These are phyloP conservation scores for Nesometra sesokonis DNA, from an alignment of 35 echinoderm and acorn worm species.

Conservation along the genomic window DNA sequence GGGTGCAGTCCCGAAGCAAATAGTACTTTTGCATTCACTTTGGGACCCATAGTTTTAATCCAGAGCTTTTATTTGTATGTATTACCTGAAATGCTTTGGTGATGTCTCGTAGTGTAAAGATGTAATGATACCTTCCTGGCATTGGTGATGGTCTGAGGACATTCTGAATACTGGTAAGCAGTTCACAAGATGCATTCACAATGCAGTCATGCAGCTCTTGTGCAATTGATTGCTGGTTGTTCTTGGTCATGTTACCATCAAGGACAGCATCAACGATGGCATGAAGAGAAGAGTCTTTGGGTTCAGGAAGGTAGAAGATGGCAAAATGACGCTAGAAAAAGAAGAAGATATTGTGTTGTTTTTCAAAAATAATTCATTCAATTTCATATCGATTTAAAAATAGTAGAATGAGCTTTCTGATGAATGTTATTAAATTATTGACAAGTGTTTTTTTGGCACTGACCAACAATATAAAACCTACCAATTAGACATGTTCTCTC, in stretches of 20 bases:
- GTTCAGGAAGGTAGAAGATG: conserved; percentile 69
- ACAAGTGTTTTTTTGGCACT: no score
- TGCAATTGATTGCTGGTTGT: conserved; percentile 66
- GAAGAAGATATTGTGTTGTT: not conserved
- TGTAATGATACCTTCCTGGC: conserved; percentile 74
- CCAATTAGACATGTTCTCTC: no score
- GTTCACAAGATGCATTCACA: conserved; percentile 86
- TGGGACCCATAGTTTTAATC: no score
- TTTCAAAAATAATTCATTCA: not conserved
- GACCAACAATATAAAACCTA: no score
- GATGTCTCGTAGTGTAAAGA: conserved; percentile 89
- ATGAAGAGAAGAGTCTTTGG: conserved; percentile 51
- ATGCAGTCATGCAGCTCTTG: conserved; percentile 95
- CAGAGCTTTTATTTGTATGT: no score
- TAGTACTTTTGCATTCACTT: no score
- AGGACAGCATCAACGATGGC: conserved; percentile 71
- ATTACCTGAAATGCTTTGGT: conserved; percentile 95
- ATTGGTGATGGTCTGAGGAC: conserved; percentile 80
- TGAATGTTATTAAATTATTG: no score
- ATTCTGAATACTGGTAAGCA: conserved; percentile 77
- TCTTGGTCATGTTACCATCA: conserved; percentile 96
- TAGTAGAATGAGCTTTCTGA: no score
- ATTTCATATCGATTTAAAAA: not conserved
- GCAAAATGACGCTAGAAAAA: conserved; percentile 75
- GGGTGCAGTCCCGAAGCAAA: no score